Base-by-base conservation (phyloP, 2,888 invertebrate genomes). In the Hemicrepidius hirtus region DNA sequence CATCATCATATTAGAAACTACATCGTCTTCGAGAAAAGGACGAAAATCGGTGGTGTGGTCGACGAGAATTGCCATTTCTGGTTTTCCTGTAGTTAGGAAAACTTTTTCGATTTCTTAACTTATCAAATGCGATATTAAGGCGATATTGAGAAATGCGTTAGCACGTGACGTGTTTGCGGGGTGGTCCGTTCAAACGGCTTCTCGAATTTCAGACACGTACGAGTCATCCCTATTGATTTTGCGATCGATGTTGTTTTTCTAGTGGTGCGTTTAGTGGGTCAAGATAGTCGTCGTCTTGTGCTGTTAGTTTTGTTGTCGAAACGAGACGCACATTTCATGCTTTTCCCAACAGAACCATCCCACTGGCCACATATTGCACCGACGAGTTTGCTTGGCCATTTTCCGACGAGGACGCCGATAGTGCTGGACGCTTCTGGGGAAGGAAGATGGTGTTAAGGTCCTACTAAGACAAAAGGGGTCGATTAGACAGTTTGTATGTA, bases 401-500 rank as follows among this genome's bases (percentile, higher is more conserved):
- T 79, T 77, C 73, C 60, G 74, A 77, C 75, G 74, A 78, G 75
- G 76, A 80, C 75, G 77, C 76, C 69, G 74, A 73, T 74, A 66
- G 50, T 24, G n/a, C 40, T 69, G 66, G 20, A 59, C 68, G 70
- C 57, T 68, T 70, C 28, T 53, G 73, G 46, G 68, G 71, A 73
- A 76, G 55, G 65, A 76, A 75, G 77, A 77, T 60, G 76, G 67
- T 68, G 73, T 69, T 72, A 75, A 75, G 77, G 77, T 75, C 76
- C 74, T 64, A 73, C 71, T 80, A 82, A 83, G 83, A 83, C 83
- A 83, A 84, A 82, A 83, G 82, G 82, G 83, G 83, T 83, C 82
- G 83, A 85, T 84, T 83, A 84, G 84, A 84, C 83, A 85, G 84
- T 85, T 84, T 83, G 84, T 84, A 84, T 85, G 83, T 84, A 83